Base-by-base conservation (phyloP, 1,140 invertebrate genomes). In the Lordiphosa stackelbergi region DNA sequence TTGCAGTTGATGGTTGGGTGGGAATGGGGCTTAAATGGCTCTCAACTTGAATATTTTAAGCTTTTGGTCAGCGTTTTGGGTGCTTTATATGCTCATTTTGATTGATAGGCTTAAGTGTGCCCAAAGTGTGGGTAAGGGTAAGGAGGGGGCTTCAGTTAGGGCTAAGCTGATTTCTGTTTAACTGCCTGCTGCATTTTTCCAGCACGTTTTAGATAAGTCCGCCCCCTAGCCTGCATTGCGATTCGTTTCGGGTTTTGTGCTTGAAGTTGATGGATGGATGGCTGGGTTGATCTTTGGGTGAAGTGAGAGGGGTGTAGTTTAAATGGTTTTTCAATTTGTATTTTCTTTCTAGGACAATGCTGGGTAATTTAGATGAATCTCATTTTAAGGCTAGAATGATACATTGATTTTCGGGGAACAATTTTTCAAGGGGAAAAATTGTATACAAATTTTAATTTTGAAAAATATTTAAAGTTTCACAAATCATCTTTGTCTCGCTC, bases 91-190 rank as follows among this genome's bases (percentile, higher is more conserved):
- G 65, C 65, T 65, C 56, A 66, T 74, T 71, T 74, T 62, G 71
- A 69, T 81, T 75, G 71, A 81, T 81, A 79, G 75, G 66, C 75
- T 79, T 74, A 63, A 42, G 59, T 35, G 52, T 57, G 47, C 46
- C 42, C 40, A 41, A 12, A 51, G 8, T 9, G 24, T 22, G 24
- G 28, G 51, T 52, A 8, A 24, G 22, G 11, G n/a, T n/a, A n/a
- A n/a, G n/a, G n/a, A n/a, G n/a, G 36, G 28, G 48, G 42, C 43
- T 10, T 52, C 38, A 37, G 34, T 60, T 53, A 41, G 41, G 42
- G 55, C 64, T 69, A 69, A 69, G 54, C 53, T 66, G 63, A 70
- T 56, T 66, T 49, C 48, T 57, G 42, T 66, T 57, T 53, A 54
- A 55, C 46, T 31, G 28, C 28, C 28, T 31, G 49, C 40, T 62